Conservation (phyloP, 23 tunicate species). For the Corella eumyota region DNA sequence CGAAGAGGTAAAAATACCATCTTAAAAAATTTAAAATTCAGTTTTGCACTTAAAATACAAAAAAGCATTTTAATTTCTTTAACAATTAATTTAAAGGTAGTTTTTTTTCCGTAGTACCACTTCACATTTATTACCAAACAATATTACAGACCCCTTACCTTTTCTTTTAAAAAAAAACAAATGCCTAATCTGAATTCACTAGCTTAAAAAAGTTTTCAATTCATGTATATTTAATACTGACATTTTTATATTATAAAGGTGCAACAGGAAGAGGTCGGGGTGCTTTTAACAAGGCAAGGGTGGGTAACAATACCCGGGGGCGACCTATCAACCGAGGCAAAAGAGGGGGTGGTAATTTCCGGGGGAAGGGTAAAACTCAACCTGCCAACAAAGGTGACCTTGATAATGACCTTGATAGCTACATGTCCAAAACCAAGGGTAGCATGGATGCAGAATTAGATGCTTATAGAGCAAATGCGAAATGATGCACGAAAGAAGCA, state of each 20-base stretch:
- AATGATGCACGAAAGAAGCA: too few relatives aligned
- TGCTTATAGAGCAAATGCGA: slow-evolving; percentile 70
- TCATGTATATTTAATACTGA: too few relatives aligned
- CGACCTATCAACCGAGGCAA: slow-evolving; percentile 31
- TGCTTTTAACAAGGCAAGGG: neutral
- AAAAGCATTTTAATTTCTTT: too few relatives aligned
- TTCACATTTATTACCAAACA: too few relatives aligned
- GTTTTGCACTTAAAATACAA: too few relatives aligned
- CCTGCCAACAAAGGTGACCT: slow-evolving; percentile 40
- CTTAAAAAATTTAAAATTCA: too few relatives aligned
- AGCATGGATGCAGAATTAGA: slow-evolving; percentile 91
- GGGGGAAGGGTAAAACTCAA: slow-evolving; percentile 6
- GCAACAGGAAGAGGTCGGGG: slow-evolving; percentile 15
- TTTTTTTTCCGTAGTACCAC: too few relatives aligned
- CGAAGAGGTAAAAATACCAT: too few relatives aligned
- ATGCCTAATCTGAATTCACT: neutral
- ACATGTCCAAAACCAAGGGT: slow-evolving; percentile 85
- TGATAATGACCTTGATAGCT: slow-evolving; percentile 72
- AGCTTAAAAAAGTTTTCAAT: neutral
- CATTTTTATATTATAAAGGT: too few relatives aligned
- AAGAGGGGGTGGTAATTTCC: slow-evolving; percentile 30
- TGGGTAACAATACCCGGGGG: slow-evolving; percentile 15
- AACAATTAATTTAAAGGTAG: too few relatives aligned
- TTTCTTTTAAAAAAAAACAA: too few relatives aligned
- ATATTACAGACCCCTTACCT: too few relatives aligned